Evolutionary conservation across 2,113 vertebrate genomes (phyloP).

Genomic region (Sinocyclocheilus grahami): DNA sequence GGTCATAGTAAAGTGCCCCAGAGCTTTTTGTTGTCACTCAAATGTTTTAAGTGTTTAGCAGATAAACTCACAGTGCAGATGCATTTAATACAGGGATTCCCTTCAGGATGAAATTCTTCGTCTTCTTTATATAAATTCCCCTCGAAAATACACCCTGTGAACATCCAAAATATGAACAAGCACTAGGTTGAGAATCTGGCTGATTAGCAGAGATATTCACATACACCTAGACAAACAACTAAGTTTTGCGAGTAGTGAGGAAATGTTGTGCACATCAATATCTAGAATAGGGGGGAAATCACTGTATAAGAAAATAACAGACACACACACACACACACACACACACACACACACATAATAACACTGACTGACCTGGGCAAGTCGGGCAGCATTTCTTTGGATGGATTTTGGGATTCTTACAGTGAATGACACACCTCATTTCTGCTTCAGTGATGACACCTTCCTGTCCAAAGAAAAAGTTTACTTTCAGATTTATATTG

Average conservation of each 20-base stretch:
- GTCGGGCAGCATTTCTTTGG: constrained; percentile 89
- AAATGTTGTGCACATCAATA: too few species aligned
- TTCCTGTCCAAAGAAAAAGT: constrained; percentile 77
- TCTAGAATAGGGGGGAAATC: background rate
- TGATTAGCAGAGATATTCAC: background rate
- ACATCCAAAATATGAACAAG: constrained; percentile 49
- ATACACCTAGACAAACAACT: background rate
- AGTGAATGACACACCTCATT: constrained; percentile 88
- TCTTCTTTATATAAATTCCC: constrained; percentile 88
- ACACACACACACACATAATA: background rate
- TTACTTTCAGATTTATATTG: background rate
- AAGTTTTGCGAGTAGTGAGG: too few species aligned
- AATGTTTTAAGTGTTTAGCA: background rate
- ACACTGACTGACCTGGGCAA: constrained; percentile 83
- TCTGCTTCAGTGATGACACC: constrained; percentile 91
- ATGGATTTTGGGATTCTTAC: constrained; percentile 84
- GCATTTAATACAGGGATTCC: constrained; percentile 88
- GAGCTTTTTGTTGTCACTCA: too few species aligned
- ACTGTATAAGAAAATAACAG: background rate
- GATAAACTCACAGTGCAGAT: constrained; percentile 90
- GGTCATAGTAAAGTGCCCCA: background rate
- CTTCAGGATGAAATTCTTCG: constrained; percentile 91
- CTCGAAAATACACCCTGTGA: constrained; percentile 91
- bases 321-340: background rate
- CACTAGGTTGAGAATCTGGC: background rate